phyloP scores from a whole-genome alignment of 2,113 vertebrate genomes.

The Colossoma macropomum region DNA sequence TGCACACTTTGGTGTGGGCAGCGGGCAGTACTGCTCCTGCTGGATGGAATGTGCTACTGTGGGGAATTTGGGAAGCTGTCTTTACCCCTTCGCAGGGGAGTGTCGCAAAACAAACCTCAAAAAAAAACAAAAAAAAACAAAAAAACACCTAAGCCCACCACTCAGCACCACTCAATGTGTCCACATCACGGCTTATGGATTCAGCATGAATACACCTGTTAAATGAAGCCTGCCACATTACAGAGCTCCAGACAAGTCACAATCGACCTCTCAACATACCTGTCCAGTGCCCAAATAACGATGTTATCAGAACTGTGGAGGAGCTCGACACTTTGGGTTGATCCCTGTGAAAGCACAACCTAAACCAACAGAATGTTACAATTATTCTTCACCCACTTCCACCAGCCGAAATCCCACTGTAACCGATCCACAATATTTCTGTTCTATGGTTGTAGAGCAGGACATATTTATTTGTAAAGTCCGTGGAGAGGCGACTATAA shows the following conservation, averaged over 20 bases:
- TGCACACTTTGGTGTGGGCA: conserved; percentile 66
- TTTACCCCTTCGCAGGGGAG: conserved; percentile 68
- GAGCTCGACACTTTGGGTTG: neutral
- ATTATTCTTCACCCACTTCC: neutral
- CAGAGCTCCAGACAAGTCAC: neutral
- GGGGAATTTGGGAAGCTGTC: neutral
- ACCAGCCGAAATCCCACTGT: conserved; percentile 1
- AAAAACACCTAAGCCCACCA: conserved; percentile 55
- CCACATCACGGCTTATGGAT: conserved; percentile 61
- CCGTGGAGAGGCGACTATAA: conserved; percentile 55
- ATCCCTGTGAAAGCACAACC: neutral
- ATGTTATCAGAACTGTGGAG: neutral
- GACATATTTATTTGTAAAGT: conserved; percentile 60
- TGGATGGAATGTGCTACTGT: conserved; percentile 76
- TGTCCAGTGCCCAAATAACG: neutral
- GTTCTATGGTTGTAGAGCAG: conserved; percentile 10
- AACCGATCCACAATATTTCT: conserved; percentile 53
- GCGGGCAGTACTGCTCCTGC: conserved; percentile 77
- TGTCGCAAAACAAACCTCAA: conserved; percentile 58
- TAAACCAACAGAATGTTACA: neutral
- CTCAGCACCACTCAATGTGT: conserved; percentile 60
- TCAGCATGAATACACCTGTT: conserved; percentile 64
- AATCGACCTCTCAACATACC: neutral
- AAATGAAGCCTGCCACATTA: conserved; percentile 17
- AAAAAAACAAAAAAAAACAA: neutral